These are phyloP conservation scores for Piprites chloris DNA, from an alignment of 2,113 vertebrate species.

Conservation along the genomic window DNA sequence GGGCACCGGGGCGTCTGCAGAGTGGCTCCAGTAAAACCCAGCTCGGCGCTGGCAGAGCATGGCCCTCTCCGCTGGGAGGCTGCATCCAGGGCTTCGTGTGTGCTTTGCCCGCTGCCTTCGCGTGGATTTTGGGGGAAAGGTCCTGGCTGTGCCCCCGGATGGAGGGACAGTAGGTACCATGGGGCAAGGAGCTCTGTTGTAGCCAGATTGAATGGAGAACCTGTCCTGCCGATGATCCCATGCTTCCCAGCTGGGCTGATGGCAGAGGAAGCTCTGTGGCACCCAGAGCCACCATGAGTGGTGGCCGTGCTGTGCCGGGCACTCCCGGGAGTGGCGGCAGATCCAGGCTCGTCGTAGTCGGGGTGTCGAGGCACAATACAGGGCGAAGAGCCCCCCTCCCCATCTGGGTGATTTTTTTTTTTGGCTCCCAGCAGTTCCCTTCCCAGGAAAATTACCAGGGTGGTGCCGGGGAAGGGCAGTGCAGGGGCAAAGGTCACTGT, in stretches of 20 bases:
- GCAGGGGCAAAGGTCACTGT: not conserved
- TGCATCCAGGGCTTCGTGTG: not conserved
- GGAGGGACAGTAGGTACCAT: not conserved
- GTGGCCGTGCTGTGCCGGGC: not conserved
- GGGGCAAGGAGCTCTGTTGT: not conserved
- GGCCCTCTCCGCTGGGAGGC: not conserved
- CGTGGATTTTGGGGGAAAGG: not conserved
- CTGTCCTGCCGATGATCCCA: not conserved
- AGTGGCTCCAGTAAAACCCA: not conserved
- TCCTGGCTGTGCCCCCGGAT: not conserved
- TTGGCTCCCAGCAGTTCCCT: not conserved
- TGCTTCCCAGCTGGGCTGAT: not conserved
- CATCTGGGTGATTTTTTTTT: not conserved
- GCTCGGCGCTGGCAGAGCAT: not conserved
- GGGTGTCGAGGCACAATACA: not conserved
- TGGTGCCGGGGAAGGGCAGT: not conserved
- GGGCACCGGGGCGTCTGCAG: not conserved
- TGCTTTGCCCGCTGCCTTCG: not conserved
- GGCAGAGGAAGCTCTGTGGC: not conserved
- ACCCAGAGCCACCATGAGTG: not conserved
- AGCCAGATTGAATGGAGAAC: not conserved
- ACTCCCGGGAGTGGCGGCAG: not conserved
- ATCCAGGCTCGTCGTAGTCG: accelerated
- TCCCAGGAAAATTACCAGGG: not conserved
- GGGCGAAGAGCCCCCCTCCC: not conserved